Conservation (phyloP, 2,113 vertebrate species). For the Macaca mulatta region DNA sequence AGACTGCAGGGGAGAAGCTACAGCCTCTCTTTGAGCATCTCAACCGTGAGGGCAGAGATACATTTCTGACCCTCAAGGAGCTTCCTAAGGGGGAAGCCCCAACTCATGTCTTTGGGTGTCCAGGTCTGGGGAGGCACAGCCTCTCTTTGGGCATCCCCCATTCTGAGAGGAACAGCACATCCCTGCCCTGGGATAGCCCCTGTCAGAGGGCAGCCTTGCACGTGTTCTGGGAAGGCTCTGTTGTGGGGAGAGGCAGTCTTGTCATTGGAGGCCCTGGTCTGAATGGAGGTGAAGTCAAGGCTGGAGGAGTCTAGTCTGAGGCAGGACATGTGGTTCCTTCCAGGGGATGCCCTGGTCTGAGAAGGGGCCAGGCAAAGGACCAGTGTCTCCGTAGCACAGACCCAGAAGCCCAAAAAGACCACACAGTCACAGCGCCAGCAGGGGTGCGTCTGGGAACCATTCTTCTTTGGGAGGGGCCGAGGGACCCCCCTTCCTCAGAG, state of each 20-base stretch:
- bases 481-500: not conserved
- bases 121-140: not conserved
- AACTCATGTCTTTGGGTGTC: not conserved
- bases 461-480: not conserved
- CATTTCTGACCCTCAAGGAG: not conserved
- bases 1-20: not conserved
- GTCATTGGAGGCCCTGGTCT: not conserved
- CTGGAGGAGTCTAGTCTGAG: not conserved
- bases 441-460: not conserved
- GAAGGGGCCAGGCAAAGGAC: not conserved
- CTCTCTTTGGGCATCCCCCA: not conserved
- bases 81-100: not conserved
- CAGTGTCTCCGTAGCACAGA: not conserved
- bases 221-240: not conserved
- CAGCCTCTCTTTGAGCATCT: not conserved
- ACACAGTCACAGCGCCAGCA: not conserved
- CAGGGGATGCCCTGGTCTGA: not conserved
- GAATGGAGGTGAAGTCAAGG: not conserved
- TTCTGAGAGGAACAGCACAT: not conserved
- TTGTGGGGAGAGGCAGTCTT: not conserved
- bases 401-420: not conserved
- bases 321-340: fast-evolving
- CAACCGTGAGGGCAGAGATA: not conserved
- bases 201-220: not conserved
- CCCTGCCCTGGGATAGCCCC: not conserved